These are phyloP conservation scores for Dysidea cf. avara DNA, from an alignment of 37 sponge, comb jelly and placozoan species.

Conservation along the genomic window DNA sequence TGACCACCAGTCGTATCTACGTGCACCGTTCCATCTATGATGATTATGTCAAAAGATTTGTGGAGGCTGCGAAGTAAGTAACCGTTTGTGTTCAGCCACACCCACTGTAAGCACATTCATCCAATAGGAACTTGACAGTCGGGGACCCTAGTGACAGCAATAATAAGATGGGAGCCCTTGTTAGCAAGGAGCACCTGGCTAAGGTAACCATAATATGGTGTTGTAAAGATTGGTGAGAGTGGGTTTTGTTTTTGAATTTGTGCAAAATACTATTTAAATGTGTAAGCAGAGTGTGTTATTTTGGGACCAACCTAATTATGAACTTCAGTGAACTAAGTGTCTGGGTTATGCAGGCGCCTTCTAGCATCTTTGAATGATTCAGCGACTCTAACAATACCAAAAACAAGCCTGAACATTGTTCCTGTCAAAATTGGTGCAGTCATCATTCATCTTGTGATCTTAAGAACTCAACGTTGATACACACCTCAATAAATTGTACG, in stretches of 20 bases:
- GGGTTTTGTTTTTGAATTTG: background rate
- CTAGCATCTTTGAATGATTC: no score
- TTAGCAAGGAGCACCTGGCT: conserved; percentile 83
- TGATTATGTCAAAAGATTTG: conserved; percentile 65
- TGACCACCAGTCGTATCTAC: conserved; percentile 84
- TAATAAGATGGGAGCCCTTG: conserved; percentile 83
- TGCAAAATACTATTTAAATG: background rate
- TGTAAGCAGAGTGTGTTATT: background rate
- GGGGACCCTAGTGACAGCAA: conserved; percentile 69
- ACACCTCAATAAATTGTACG: no score
- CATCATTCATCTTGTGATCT: no score
- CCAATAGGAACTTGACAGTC: conserved; percentile 61
- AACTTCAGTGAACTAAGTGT: no score
- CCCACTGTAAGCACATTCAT: background rate
- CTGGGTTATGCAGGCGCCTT: no score
- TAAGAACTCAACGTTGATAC: no score
- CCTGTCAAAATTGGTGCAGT: no score
- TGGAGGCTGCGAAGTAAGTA: conserved; percentile 73
- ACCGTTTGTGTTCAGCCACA: no score
- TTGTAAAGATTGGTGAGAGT: background rate
- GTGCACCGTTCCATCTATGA: conserved; percentile 80
- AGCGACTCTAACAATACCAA: no score
- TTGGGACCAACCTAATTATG: no score
- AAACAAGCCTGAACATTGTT: no score
- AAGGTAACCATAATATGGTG: conserved; percentile 45